Percentiles rank a stretch among this genome's conserved stretches.
Evolutionary conservation across 2,113 vertebrate genomes (phyloP).

Genomic region (Oryzias melastigma): DNA sequence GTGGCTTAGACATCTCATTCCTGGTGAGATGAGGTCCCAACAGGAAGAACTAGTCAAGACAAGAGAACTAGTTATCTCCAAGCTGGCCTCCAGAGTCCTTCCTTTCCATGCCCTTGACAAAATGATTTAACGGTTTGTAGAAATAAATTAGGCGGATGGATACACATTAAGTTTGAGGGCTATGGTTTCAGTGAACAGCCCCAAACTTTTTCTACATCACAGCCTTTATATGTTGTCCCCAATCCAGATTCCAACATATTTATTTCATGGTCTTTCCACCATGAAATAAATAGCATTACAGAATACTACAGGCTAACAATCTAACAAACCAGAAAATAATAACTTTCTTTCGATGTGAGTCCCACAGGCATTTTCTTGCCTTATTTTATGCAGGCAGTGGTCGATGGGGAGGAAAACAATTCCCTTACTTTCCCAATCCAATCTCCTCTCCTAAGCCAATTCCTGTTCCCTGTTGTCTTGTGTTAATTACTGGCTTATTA

Average conservation of each 20-base stretch:
- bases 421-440: constrained; percentile 50
- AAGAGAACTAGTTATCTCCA: no score
- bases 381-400: constrained; percentile 44
- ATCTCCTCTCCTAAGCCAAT: constrained; percentile 39
- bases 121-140: no score
- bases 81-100: no score
- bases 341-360: constrained; percentile 13
- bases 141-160: no score
- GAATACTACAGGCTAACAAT: constrained; percentile 1
- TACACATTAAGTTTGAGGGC: constrained; percentile 1
- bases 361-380: not conserved
- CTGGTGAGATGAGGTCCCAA: no score
- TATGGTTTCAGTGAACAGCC: not conserved
- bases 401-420: constrained; percentile 46
- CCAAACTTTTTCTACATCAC: constrained; percentile 7
- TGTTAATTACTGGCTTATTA: constrained; percentile 68
- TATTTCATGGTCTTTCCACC: constrained; percentile 5
- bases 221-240: not conserved
- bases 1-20: no score
- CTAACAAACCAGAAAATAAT: constrained; percentile 13
- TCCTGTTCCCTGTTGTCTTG: constrained; percentile 43
- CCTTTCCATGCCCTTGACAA: no score
- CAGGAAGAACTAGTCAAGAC: no score
- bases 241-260: constrained; percentile 3
- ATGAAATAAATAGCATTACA: constrained; percentile 4